Evolutionary conservation across 1,140 invertebrate species (phyloP).

Genomic region (Drosophila bocki): DNA sequence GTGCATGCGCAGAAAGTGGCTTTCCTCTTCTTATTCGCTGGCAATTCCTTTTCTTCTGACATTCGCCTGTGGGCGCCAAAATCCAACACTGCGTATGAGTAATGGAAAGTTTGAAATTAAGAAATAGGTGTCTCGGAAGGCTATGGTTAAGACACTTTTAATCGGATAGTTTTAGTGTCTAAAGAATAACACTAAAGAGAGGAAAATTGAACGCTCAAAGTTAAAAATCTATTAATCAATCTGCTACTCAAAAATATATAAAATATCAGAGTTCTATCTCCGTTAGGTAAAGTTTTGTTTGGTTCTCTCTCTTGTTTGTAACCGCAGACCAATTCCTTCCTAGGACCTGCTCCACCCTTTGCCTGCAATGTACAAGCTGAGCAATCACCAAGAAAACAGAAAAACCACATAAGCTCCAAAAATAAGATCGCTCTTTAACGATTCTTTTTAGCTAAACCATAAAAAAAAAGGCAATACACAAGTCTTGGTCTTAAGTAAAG

Average conservation of each 20-base stretch:
- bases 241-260: no score
- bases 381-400: background rate
- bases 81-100: constrained; percentile 70
- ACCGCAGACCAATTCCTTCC: no score
- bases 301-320: no score
- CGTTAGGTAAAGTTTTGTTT: no score
- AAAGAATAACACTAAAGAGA: no score
- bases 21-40: background rate
- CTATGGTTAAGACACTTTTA: background rate
- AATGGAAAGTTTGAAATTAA: constrained; percentile 4
- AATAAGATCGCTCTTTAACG: background rate
- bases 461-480: background rate
- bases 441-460: background rate
- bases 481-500: background rate
- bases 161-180: no score
- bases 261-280: no score
- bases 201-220: no score
- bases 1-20: constrained; percentile 50
- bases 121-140: background rate
- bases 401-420: background rate
- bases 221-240: no score
- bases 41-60: constrained; percentile 45
- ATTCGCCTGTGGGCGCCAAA: constrained; percentile 43
- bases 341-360: no score
- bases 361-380: no score